phyloP scores from a whole-genome alignment of 2,888 invertebrate genomes.

The Nomada goodeniana region DNA sequence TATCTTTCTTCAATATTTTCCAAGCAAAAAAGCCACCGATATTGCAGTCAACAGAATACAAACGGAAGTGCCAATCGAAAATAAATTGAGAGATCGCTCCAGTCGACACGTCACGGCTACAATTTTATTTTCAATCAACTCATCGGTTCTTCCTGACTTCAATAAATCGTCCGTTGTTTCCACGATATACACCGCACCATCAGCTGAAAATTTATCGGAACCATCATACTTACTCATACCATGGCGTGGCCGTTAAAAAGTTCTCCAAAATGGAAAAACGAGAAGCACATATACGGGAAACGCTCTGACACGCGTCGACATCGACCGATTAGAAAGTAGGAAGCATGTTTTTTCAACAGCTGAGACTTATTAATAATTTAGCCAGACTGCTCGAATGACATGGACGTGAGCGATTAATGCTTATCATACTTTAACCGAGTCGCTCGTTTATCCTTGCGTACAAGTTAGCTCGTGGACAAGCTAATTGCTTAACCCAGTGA shows the following conservation, averaged over 20 bases:
- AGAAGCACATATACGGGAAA: neutral
- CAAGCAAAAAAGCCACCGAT: too few species aligned
- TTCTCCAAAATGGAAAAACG: too few species aligned
- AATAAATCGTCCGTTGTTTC: too few species aligned
- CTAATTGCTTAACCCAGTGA: slow-evolving; percentile 56
- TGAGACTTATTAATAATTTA: slow-evolving; percentile 32
- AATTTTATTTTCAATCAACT: too few species aligned
- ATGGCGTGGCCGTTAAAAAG: neutral
- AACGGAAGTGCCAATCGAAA: too few species aligned
- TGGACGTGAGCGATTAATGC: slow-evolving; percentile 37
- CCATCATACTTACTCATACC: neutral
- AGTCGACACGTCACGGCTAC: too few species aligned
- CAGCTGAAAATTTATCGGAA: too few species aligned
- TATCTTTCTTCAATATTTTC: too few species aligned
- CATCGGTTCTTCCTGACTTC: too few species aligned
- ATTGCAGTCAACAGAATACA: too few species aligned
- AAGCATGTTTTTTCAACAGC: slow-evolving; percentile 22
- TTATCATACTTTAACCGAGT: slow-evolving; percentile 50
- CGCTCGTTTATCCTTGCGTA: slow-evolving; percentile 20
- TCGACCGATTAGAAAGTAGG: slow-evolving; percentile 36
- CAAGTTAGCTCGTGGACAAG: slow-evolving; percentile 17
- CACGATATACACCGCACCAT: too few species aligned
- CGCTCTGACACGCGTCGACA: neutral
- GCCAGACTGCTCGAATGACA: slow-evolving; percentile 35
- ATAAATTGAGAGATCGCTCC: too few species aligned